Percentiles rank a stretch among this genome's conserved stretches.
Conservation (phyloP, 1,140 invertebrate species). For the Metopolophium dirhodum region DNA sequence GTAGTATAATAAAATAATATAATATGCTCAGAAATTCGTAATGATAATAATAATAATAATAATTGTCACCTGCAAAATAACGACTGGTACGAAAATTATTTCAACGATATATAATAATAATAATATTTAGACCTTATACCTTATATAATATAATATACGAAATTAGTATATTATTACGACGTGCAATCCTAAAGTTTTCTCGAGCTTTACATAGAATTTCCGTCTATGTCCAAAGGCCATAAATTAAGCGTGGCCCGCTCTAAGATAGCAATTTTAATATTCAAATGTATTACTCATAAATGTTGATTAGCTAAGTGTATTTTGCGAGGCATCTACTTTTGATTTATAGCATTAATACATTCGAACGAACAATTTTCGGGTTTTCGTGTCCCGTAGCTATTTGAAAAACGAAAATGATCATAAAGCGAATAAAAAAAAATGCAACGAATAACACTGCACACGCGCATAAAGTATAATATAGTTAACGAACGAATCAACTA, state of each 20-base stretch:
- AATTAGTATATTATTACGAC: background rate
- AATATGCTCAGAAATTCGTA: background rate
- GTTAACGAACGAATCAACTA: background rate
- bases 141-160: no score
- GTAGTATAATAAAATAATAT: no score
- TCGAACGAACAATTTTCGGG: background rate
- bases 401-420: background rate
- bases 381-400: background rate
- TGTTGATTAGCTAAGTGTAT: slow-evolving; percentile 36
- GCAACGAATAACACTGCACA: background rate
- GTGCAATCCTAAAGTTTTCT: background rate
- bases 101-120: slow-evolving; percentile 1
- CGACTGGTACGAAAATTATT: background rate
- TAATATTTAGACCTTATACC: background rate
- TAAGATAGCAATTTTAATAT: slow-evolving; percentile 32
- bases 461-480: background rate
- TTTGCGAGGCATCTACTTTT: background rate
- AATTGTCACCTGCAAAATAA: background rate
- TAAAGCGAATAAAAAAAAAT: background rate
- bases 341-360: slow-evolving; percentile 20
- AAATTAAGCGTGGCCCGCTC: background rate
- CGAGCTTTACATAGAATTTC: background rate
- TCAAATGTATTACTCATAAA: background rate
- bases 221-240: background rate
- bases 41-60: background rate